Evolutionary conservation across 2,888 invertebrate species (phyloP).

Genomic region (Plusia festucae): DNA sequence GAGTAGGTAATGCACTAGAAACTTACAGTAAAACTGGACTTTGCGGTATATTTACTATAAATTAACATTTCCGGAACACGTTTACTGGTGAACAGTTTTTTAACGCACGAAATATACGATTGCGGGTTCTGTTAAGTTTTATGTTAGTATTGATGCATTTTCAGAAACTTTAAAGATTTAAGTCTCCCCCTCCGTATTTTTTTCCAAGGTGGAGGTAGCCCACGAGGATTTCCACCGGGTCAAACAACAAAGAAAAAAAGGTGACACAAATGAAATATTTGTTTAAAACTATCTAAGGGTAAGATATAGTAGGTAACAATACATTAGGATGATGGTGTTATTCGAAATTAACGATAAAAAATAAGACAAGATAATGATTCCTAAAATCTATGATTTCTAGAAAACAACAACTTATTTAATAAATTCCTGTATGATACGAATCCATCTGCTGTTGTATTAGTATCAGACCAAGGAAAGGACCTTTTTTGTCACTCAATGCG

Average conservation of each 20-base stretch:
- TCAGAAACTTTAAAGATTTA: background rate
- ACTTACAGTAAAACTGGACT: constrained; percentile 36
- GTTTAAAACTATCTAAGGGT: too few relatives aligned
- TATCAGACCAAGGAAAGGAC: background rate
- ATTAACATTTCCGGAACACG: constrained; percentile 13
- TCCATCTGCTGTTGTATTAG: background rate
- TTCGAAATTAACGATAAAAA: too few relatives aligned
- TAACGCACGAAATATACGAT: background rate
- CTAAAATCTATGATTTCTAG: too few relatives aligned
- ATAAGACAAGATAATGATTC: too few relatives aligned
- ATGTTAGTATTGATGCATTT: background rate
- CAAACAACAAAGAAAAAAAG: too few relatives aligned
- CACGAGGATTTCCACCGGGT: too few relatives aligned
- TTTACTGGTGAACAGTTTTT: background rate
- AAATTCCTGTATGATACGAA: background rate
- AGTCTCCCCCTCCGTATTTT: too few relatives aligned
- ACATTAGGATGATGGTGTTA: too few relatives aligned
- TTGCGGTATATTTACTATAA: constrained; percentile 2
- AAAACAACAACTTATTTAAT: too few relatives aligned
- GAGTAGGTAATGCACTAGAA: constrained; percentile 64
- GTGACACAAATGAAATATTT: too few relatives aligned
- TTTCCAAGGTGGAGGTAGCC: too few relatives aligned
- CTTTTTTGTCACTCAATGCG: constrained; percentile 12
- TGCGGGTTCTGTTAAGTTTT: background rate
- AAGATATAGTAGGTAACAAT: too few relatives aligned